phyloP scores from a whole-genome alignment of 2,113 vertebrate genomes.

The Chloropsis cyanopogon region DNA sequence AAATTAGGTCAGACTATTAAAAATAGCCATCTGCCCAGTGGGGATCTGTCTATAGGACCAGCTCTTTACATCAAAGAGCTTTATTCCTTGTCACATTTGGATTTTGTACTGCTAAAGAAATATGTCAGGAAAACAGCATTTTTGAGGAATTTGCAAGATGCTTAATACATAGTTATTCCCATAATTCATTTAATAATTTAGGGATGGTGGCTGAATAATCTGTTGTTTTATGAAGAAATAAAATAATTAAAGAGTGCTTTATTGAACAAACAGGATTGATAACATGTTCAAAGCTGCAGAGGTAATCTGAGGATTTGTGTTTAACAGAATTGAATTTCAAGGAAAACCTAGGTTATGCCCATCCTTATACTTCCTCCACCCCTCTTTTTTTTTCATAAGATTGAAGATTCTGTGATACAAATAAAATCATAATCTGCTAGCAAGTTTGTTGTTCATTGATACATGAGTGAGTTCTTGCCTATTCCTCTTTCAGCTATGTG shows the following conservation, averaged over 20 bases:
- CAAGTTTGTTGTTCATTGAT: background rate
- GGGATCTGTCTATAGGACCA: slow-evolving; percentile 51
- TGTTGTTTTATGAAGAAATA: background rate
- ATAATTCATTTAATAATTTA: background rate
- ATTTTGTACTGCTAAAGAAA: background rate
- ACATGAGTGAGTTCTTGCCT: background rate
- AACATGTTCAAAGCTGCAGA: background rate
- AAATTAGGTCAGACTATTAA: slow-evolving; percentile 72
- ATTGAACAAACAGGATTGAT: background rate
- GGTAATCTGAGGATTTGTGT: slow-evolving; percentile 13
- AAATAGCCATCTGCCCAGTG: slow-evolving; percentile 61
- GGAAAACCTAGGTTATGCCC: background rate
- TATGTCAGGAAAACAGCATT: slow-evolving; percentile 9
- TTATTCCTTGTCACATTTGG: slow-evolving; percentile 34
- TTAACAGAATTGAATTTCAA: slow-evolving; percentile 37
- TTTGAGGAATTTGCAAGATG: background rate
- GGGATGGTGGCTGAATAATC: background rate
- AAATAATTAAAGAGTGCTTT: background rate
- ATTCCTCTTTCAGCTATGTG: background rate
- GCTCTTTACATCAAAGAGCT: background rate
- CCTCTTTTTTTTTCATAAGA: background rate
- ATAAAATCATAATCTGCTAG: background rate
- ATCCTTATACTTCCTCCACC: background rate
- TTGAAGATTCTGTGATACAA: background rate
- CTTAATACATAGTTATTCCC: background rate